phyloP scores from a whole-genome alignment of 2,888 invertebrate genomes.

The Pterobdella sp. region DNA sequence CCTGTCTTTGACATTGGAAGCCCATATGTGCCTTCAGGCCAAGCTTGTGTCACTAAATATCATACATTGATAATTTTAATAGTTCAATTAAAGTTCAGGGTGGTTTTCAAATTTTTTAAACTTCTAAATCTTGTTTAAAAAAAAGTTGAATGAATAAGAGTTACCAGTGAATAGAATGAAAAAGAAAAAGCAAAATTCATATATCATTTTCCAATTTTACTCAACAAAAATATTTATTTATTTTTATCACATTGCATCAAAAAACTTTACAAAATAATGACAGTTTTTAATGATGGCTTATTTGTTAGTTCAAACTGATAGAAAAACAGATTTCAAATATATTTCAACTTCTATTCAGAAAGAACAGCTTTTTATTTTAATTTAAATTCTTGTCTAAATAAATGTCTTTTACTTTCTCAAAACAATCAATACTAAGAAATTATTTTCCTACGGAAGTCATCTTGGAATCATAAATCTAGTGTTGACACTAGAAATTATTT shows the following conservation, averaged over 20 bases:
- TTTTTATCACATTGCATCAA: not conserved
- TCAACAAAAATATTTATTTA: not conserved
- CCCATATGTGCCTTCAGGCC: constrained; percentile 40
- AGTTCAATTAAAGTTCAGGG: not conserved
- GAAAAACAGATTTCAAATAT: not conserved
- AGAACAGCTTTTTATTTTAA: not conserved
- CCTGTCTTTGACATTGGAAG: constrained; percentile 37
- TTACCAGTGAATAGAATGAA: not conserved
- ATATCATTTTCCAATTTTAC: not conserved
- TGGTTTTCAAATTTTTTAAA: not conserved
- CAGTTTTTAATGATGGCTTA: no score
- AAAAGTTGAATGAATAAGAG: not conserved
- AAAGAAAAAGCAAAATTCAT: not conserved
- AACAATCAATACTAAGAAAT: not conserved
- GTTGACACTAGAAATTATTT: constrained; percentile 2
- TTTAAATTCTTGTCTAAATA: not conserved
- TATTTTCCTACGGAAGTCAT: constrained; percentile 10
- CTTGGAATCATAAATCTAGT: constrained; percentile 15
- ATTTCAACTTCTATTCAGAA: not conserved
- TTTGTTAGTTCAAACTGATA: no score
- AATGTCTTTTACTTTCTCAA: not conserved
- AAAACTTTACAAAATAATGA: no score
- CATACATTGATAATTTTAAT: not conserved
- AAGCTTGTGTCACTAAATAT: constrained; percentile 16
- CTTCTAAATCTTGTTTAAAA: not conserved